Evolutionary conservation across 2,113 vertebrate species (phyloP).

Genomic region (Tachysurus fulvidraco): DNA sequence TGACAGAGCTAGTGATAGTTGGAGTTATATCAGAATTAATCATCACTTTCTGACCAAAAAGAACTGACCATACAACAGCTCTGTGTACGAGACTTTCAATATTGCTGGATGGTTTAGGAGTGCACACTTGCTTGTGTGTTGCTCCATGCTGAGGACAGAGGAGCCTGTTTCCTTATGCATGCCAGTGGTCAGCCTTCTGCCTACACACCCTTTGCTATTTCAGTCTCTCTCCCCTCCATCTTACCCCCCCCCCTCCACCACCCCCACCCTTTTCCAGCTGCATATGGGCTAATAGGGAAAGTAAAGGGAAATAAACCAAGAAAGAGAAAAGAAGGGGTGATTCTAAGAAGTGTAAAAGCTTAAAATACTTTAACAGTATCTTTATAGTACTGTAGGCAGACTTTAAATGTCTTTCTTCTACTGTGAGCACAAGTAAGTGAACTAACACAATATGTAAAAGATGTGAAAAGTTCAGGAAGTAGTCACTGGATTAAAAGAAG

Average conservation of each 20-base stretch:
- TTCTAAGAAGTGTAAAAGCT: neutral
- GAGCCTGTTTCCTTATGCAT: slow-evolving; percentile 74
- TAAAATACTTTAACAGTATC: neutral
- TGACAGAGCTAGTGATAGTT: neutral
- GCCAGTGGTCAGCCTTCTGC: slow-evolving; percentile 73
- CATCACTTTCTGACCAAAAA: neutral
- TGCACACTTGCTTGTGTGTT: slow-evolving; percentile 65
- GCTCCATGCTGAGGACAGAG: slow-evolving; percentile 65
- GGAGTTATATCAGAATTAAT: neutral
- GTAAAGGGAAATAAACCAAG: neutral
- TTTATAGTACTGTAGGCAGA: neutral
- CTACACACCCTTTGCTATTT: slow-evolving; percentile 78
- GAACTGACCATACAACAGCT: neutral
- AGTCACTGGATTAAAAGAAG: neutral
- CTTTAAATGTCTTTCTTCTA: neutral
- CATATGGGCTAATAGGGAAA: slow-evolving; percentile 22
- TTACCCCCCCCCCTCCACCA: neutral
- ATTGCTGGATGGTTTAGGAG: slow-evolving; percentile 66
- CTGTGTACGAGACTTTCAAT: slow-evolving; percentile 59
- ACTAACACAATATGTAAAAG: neutral
- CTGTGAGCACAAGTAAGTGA: neutral
- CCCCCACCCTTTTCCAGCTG: slow-evolving; percentile 45
- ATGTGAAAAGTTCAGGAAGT: neutral
- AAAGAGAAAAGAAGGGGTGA: slow-evolving; percentile 22
- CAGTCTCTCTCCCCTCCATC: slow-evolving; percentile 51